phyloP scores from a whole-genome alignment of 2,888 invertebrate genomes.

The Xylota sylvarum region DNA sequence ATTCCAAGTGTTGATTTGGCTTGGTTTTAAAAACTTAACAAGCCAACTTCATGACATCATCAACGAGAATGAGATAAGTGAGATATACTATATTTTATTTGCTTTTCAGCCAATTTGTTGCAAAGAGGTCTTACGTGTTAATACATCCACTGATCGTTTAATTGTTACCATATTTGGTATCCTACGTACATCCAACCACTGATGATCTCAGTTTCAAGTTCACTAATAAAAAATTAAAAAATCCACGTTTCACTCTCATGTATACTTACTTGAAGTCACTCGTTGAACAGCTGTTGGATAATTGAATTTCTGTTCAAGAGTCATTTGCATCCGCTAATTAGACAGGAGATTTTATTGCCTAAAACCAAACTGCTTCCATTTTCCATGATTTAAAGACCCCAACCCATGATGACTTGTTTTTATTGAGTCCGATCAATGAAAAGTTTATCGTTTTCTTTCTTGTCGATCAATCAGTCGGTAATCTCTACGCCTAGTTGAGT shows the following conservation, averaged over 20 bases:
- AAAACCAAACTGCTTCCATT: not conserved
- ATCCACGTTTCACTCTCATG: not conserved
- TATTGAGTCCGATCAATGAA: not conserved
- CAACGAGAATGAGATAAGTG: not conserved
- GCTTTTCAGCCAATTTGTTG: not conserved
- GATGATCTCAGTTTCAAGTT: slow-evolving; percentile 17
- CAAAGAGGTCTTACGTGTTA: slow-evolving; percentile 2
- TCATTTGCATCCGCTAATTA: not conserved
- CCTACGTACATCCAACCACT: not conserved
- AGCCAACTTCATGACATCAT: not conserved
- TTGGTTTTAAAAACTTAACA: not conserved
- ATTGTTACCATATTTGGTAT: slow-evolving; percentile 22
- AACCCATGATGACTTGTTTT: not conserved
- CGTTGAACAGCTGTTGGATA: not conserved
- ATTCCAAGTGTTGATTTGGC: not conserved
- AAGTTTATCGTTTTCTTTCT: not conserved
- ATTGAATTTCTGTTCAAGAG: not conserved
- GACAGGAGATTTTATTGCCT: not conserved
- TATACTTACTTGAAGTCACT: not conserved
- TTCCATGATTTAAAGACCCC: not conserved
- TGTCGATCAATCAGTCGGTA: slow-evolving; percentile 19
- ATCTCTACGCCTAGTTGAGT: slow-evolving; percentile 42
- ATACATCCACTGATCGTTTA: slow-evolving; percentile 12
- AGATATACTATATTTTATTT: not conserved
- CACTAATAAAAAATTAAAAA: not conserved